Percentiles rank a stretch among this genome's conserved stretches.
These are phyloP conservation scores for Arctopsyche grandis DNA, from an alignment of 1,140 invertebrate genomes.

Conservation along the genomic window DNA sequence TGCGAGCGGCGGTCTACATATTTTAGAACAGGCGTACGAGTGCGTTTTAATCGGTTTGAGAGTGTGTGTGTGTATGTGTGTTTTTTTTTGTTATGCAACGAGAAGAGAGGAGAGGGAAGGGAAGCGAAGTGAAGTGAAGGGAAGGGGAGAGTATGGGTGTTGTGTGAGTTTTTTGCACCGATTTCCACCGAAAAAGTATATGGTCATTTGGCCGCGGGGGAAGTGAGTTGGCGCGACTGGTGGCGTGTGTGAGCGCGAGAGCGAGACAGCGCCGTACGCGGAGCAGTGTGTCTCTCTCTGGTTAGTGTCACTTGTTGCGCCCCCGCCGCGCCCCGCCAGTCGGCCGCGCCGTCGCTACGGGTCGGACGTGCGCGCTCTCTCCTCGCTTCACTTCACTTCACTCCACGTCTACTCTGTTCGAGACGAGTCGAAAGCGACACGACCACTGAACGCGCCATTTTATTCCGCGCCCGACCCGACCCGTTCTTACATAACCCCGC, in stretches of 20 bases:
- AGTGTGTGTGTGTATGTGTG: too few relatives aligned
- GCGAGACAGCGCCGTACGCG: neutral
- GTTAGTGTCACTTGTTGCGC: constrained; percentile 17
- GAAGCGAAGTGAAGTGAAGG: too few relatives aligned
- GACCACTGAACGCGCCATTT: too few relatives aligned
- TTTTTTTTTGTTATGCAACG: neutral
- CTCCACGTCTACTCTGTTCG: neutral
- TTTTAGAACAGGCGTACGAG: neutral
- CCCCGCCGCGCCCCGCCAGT: constrained; percentile 4
- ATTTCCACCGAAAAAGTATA: too few relatives aligned
- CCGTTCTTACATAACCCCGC: too few relatives aligned
- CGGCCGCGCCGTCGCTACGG: neutral
- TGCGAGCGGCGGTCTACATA: too few relatives aligned
- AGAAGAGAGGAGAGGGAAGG: neutral
- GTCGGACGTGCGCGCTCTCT: neutral
- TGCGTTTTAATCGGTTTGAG: too few relatives aligned
- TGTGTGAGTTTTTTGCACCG: too few relatives aligned
- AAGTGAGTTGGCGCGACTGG: neutral
- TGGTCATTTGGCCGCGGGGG: neutral
- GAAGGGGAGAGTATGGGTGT: too few relatives aligned
- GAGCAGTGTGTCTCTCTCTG: neutral
- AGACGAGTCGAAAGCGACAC: neutral
- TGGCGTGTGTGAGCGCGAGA: too few relatives aligned
- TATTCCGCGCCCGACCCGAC: too few relatives aligned
- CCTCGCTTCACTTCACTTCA: neutral